Conservation (phyloP, 2,113 vertebrate species). For the Syrmaticus mikado region DNA sequence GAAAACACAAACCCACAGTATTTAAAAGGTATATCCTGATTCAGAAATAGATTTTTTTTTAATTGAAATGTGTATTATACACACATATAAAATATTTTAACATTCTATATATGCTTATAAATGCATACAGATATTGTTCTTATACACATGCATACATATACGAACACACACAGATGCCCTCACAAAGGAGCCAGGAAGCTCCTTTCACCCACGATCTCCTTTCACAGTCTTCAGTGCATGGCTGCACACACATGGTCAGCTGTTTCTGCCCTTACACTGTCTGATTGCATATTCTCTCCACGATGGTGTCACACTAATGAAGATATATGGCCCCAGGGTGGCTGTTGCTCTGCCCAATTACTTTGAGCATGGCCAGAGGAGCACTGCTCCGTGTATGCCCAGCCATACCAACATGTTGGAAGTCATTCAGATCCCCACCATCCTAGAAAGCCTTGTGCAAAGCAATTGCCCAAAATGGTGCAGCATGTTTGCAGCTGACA, state of each 20-base stretch:
- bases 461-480: background rate
- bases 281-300: background rate
- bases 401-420: background rate
- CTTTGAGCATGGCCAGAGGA: background rate
- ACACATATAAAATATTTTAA: background rate
- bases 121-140: background rate
- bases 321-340: background rate
- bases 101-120: background rate
- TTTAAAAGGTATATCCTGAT: background rate
- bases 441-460: background rate
- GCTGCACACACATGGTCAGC: background rate
- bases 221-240: background rate
- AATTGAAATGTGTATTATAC: background rate
- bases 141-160: background rate
- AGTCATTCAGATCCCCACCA: background rate
- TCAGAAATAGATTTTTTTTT: background rate
- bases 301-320: background rate
- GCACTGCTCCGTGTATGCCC: background rate
- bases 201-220: background rate
- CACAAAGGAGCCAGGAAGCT: background rate
- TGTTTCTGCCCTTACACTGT: background rate
- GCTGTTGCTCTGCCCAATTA: background rate
- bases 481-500: background rate
- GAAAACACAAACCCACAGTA: background rate
- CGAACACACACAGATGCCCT: background rate